Percentiles rank a stretch among this genome's conserved stretches.
phyloP scores from a whole-genome alignment of 1,140 invertebrate genomes.

The Cydia splendana region DNA sequence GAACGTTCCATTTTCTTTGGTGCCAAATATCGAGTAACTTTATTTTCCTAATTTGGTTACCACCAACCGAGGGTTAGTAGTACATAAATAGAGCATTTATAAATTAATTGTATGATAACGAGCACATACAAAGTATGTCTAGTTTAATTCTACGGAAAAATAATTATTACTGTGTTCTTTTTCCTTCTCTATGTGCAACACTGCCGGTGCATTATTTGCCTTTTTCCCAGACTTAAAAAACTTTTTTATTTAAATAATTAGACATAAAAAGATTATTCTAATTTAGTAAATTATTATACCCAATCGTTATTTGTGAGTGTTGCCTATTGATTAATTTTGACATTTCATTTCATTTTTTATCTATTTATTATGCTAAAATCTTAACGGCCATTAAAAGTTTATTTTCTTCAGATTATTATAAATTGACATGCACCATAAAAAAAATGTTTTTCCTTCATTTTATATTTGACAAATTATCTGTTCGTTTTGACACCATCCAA shows the following conservation, averaged over 20 bases:
- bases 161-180: constrained; percentile 9
- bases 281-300: background rate
- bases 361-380: constrained; percentile 46
- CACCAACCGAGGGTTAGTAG: constrained; percentile 27
- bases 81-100: constrained; percentile 31
- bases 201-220: constrained; percentile 12
- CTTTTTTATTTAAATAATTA: background rate
- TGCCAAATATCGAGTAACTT: constrained; percentile 31
- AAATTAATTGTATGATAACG: constrained; percentile 27
- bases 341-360: constrained; percentile 19
- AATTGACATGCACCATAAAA: background rate
- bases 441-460: background rate
- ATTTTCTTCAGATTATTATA: background rate
- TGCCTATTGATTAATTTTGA: constrained; percentile 37
- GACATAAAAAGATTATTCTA: background rate
- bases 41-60: constrained; percentile 31
- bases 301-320: constrained; percentile 24
- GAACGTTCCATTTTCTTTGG: constrained; percentile 31
- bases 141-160: constrained; percentile 6
- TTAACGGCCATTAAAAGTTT: background rate
- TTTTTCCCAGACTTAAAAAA: background rate
- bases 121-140: constrained; percentile 26
- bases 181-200: constrained; percentile 11
- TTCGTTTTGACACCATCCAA: too few species aligned
- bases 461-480: background rate